Conservation (phyloP, 2,113 vertebrate species). For the Quiscalus mexicanus region DNA sequence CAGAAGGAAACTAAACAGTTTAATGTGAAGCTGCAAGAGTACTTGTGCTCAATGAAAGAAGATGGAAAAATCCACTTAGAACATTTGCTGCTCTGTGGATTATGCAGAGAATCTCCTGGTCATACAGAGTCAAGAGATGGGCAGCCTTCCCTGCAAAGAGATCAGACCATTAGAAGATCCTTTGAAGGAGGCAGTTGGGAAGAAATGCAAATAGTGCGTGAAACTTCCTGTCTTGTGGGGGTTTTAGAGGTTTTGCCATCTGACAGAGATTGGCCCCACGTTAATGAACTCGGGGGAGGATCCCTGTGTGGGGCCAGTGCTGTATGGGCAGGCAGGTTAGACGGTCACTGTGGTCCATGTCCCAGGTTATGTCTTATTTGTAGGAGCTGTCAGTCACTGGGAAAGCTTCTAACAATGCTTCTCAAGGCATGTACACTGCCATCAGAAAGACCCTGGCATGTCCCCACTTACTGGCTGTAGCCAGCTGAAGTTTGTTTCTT, state of each 20-base stretch:
- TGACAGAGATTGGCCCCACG: neutral
- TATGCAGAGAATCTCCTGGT: neutral
- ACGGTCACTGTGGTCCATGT: neutral
- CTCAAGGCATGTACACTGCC: accelerated
- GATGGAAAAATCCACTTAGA: neutral
- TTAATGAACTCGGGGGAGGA: neutral
- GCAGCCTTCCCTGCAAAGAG: neutral
- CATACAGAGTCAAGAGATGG: neutral
- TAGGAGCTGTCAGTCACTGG: neutral
- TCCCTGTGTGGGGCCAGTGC: too few relatives aligned
- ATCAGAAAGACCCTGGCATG: neutral
- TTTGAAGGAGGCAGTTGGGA: neutral
- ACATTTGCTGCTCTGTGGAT: neutral
- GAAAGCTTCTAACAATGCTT: neutral
- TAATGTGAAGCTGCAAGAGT: neutral
- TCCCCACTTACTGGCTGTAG: neutral
- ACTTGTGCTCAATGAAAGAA: neutral
- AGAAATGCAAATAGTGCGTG: neutral
- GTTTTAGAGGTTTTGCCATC: neutral
- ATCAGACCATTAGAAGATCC: neutral
- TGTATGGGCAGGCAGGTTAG: neutral
- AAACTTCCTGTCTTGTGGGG: neutral
- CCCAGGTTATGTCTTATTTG: neutral
- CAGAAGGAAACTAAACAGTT: neutral
- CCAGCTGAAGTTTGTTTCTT: neutral